Conservation (phyloP, 2,113 vertebrate species). For the Pygoscelis antarcticus region DNA sequence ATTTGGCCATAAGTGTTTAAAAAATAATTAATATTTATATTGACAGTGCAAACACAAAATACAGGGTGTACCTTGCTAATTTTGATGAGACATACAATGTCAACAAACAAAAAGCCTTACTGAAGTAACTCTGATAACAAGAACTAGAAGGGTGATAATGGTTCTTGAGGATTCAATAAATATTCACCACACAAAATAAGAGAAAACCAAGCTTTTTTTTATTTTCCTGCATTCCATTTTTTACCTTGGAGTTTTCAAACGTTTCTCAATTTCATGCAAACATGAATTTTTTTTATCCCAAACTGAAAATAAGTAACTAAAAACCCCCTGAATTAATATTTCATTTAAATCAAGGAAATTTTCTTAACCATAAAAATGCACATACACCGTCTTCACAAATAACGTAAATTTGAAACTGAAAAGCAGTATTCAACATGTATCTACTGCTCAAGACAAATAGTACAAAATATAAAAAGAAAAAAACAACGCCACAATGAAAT, state of each 20-base stretch:
- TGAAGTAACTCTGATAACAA: not conserved
- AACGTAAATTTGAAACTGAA: not conserved
- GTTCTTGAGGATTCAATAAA: not conserved
- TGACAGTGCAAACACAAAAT: not conserved
- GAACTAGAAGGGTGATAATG: not conserved
- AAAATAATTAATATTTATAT: not conserved
- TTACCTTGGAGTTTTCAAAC: not conserved
- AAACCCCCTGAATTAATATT: not conserved
- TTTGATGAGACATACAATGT: not conserved
- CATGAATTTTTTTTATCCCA: not conserved
- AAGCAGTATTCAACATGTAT: not conserved
- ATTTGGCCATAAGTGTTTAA: not conserved
- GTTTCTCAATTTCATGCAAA: not conserved
- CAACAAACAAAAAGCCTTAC: not conserved
- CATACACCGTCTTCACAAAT: not conserved
- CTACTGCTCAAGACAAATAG: not conserved
- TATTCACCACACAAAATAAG: not conserved
- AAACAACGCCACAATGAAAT: not conserved
- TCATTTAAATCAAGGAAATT: not conserved
- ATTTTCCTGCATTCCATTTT: not conserved
- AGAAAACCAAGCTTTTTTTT: not conserved
- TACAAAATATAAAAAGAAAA: not conserved
- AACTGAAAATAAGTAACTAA: not conserved
- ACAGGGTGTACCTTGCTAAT: not conserved
- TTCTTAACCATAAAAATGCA: not conserved